A percentile compares a stretch with the other conserved stretches of the same genome.
Evolutionary conservation across 1,140 invertebrate genomes (phyloP).

Genomic region (Hormaphis cornu): DNA sequence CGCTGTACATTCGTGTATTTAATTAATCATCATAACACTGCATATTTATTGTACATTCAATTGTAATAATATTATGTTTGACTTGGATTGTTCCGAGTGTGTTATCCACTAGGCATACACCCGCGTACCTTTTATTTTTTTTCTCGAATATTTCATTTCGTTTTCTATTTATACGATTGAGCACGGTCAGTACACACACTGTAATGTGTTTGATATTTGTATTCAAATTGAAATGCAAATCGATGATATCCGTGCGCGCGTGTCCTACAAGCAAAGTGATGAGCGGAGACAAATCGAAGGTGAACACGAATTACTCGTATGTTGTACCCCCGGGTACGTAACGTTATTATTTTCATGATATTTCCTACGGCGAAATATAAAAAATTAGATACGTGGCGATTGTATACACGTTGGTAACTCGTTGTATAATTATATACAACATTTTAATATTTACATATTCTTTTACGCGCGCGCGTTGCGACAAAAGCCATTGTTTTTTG

Average conservation of each 20-base stretch:
- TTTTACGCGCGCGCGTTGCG: neutral
- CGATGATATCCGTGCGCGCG: neutral
- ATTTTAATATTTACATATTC: neutral
- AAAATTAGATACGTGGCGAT: neutral
- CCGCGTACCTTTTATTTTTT: too few relatives aligned
- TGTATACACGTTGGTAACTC: neutral
- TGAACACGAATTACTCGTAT: neutral
- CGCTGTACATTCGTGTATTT: too few relatives aligned
- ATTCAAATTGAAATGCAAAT: neutral
- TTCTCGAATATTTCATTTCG: neutral
- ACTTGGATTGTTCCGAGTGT: too few relatives aligned
- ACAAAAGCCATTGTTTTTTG: neutral
- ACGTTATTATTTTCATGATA: too few relatives aligned
- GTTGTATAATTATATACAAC: neutral
- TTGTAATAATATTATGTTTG: too few relatives aligned
- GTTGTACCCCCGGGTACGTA: too few relatives aligned
- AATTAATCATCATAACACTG: too few relatives aligned
- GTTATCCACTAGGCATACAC: too few relatives aligned
- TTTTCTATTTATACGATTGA: neutral
- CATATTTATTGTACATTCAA: too few relatives aligned
- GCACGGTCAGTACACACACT: neutral
- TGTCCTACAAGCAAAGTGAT: neutral
- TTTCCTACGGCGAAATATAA: too few relatives aligned
- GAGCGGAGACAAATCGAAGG: constrained; percentile 13
- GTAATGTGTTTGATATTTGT: neutral